Percentiles rank a stretch among this genome's conserved stretches.
Conservation (phyloP, 2,113 vertebrate genomes). For the Poeciliopsis occidentalis region DNA sequence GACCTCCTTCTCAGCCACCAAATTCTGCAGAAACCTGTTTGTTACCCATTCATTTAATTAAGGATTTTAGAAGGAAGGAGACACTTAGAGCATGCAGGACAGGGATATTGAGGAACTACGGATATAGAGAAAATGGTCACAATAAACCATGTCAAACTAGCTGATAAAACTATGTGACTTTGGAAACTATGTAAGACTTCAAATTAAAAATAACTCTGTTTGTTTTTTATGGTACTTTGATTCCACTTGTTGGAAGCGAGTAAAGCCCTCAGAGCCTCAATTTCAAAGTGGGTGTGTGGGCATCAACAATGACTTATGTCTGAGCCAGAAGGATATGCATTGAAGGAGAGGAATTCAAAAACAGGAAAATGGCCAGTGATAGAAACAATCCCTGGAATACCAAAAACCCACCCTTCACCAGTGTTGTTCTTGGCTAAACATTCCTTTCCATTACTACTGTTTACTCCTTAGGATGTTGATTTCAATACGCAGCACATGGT, state of each 20-base stretch:
- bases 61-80: no score
- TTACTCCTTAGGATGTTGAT: slow-evolving; percentile 57
- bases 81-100: no score
- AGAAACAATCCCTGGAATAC: slow-evolving; percentile 82
- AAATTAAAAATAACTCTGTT: slow-evolving; percentile 1
- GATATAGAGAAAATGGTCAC: background rate
- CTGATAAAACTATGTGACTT: slow-evolving; percentile 3
- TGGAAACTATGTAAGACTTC: background rate
- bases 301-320: slow-evolving; percentile 64
- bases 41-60: no score
- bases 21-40: no score
- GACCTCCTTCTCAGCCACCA: no score
- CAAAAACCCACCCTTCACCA: slow-evolving; percentile 77
- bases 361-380: slow-evolving; percentile 83
- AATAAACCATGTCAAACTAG: background rate
- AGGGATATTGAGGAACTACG: no score
- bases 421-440: slow-evolving; percentile 77
- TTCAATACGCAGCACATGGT: slow-evolving; percentile 29
- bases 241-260: slow-evolving; percentile 18
- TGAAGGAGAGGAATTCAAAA: slow-evolving; percentile 82
- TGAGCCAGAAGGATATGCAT: slow-evolving; percentile 75
- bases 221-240: background rate
- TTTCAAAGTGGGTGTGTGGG: slow-evolving; percentile 38
- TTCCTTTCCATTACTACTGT: slow-evolving; percentile 64
- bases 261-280: slow-evolving; percentile 13